phyloP scores from a whole-genome alignment of 1,140 invertebrate genomes.

The Dendroctonus ponderosae region DNA sequence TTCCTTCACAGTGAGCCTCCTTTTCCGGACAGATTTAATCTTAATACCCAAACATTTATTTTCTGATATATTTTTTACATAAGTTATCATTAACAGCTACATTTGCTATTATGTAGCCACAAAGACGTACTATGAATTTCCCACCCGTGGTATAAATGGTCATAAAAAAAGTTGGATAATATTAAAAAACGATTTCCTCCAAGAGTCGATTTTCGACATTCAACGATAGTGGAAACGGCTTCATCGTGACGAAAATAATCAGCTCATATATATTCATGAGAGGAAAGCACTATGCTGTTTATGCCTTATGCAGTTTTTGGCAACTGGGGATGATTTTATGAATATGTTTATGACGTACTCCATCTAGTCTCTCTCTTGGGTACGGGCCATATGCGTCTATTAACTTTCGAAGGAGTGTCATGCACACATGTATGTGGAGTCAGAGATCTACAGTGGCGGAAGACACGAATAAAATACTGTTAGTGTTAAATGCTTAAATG shows the following conservation, averaged over 20 bases:
- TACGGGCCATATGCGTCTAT: conserved; percentile 14
- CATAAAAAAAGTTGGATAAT: too few species aligned
- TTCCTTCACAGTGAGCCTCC: too few species aligned
- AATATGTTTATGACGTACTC: conserved; percentile 17
- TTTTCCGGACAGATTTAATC: too few species aligned
- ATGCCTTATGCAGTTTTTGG: conserved; percentile 15
- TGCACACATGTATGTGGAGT: neutral
- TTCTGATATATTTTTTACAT: too few species aligned
- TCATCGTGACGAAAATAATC: conserved; percentile 3
- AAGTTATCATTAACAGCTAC: too few species aligned
- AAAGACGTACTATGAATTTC: too few species aligned
- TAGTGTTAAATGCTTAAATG: too few species aligned
- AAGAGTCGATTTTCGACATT: neutral
- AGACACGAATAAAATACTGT: too few species aligned
- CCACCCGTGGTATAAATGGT: too few species aligned
- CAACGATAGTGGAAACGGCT: conserved; percentile 1
- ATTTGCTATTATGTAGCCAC: too few species aligned
- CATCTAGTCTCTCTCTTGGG: conserved; percentile 11
- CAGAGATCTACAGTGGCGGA: neutral
- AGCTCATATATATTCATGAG: conserved; percentile 17
- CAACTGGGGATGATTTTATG: conserved; percentile 14
- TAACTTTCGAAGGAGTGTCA: conserved; percentile 5
- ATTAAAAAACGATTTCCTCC: too few species aligned
- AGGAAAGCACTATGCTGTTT: conserved; percentile 7
- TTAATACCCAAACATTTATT: too few species aligned